Percentiles rank a stretch among this genome's conserved stretches.
phyloP scores from a whole-genome alignment of 2,888 invertebrate species.

The Xanthorhoe designata region DNA sequence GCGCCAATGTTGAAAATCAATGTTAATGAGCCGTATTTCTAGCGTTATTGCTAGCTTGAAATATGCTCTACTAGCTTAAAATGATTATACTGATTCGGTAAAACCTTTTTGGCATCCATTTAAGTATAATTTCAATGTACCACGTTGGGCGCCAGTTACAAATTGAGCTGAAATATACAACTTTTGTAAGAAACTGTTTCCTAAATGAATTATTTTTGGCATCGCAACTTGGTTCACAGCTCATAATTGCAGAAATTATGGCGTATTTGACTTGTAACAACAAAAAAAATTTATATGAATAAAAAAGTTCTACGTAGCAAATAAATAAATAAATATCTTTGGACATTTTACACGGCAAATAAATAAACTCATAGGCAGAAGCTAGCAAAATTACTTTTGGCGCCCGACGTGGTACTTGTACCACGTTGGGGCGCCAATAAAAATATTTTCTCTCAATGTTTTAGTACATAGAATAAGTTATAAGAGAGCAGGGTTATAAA shows the following conservation, averaged over 20 bases:
- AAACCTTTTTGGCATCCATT: background rate
- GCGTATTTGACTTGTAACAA: too few relatives aligned
- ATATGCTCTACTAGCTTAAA: background rate
- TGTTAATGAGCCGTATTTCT: background rate
- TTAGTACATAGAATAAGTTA: background rate
- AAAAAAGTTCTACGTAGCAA: background rate
- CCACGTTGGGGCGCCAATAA: background rate
- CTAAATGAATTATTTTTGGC: background rate
- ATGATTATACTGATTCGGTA: background rate
- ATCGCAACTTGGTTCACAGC: background rate
- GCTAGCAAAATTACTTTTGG: background rate
- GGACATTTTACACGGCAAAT: background rate
- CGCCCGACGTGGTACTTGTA: slow-evolving; percentile 1
- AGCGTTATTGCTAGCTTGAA: background rate
- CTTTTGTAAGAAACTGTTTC: too few relatives aligned
- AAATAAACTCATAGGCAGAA: background rate
- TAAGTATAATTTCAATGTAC: background rate
- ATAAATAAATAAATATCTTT: too few relatives aligned
- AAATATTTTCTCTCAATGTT: background rate
- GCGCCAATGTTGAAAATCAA: too few relatives aligned
- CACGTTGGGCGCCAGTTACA: background rate
- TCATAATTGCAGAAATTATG: too few relatives aligned
- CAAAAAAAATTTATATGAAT: too few relatives aligned
- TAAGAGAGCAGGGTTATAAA: background rate
- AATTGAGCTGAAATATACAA: background rate